phyloP scores from a whole-genome alignment of 1,140 invertebrate genomes.

The Temnothorax nylanderi region DNA sequence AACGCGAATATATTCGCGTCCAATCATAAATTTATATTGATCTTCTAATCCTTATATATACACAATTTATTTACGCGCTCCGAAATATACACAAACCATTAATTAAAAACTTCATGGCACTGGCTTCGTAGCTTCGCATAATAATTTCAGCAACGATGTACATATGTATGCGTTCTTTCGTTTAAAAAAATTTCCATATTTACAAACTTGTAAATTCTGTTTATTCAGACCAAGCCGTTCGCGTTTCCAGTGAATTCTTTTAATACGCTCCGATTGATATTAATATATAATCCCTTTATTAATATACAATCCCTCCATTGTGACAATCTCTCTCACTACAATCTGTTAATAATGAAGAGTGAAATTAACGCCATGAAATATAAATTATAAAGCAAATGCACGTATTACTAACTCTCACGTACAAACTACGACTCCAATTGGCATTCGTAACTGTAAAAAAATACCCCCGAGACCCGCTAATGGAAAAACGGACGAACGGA shows the following conservation, averaged over 20 bases:
- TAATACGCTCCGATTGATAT: background rate
- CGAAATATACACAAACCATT: slow-evolving; percentile 8
- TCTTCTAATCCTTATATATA: background rate
- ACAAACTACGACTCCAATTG: background rate
- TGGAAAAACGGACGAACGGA: background rate
- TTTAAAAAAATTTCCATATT: background rate
- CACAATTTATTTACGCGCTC: background rate
- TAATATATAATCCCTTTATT: background rate
- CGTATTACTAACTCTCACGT: background rate
- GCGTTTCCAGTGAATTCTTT: background rate
- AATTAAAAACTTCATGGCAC: slow-evolving; percentile 25
- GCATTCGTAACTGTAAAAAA: background rate
- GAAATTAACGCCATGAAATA: background rate
- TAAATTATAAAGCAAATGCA: background rate
- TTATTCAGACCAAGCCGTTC: background rate
- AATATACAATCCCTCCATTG: background rate
- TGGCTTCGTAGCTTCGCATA: background rate
- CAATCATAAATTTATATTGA: background rate
- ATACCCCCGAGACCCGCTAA: background rate
- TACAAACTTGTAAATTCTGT: background rate
- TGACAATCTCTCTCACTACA: background rate
- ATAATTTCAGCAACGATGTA: slow-evolving; percentile 28
- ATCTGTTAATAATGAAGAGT: background rate
- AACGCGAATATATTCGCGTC: background rate
- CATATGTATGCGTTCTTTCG: background rate